Evolutionary conservation across 1,140 invertebrate genomes (phyloP).

Genomic region (Theocolax elegans): DNA sequence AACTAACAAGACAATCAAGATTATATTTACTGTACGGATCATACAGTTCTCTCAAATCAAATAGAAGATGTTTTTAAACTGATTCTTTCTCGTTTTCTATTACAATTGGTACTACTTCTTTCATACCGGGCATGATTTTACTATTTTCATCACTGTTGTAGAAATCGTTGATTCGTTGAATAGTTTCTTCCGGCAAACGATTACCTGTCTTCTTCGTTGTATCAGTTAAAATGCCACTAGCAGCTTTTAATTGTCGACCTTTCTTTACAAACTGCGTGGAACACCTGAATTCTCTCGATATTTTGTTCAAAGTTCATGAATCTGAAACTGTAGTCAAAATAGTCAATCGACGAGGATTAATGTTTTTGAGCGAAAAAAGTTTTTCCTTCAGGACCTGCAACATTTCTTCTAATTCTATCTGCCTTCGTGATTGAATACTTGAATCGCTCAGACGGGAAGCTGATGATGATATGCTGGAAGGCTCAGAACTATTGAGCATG

Average conservation of each 20-base stretch:
- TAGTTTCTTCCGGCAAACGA: not conserved
- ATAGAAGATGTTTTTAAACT: conserved; percentile 7
- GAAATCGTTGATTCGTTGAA: not conserved
- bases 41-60: too few relatives aligned
- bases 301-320: conserved; percentile 10
- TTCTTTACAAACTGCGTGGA: conserved; percentile 8
- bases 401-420: too few relatives aligned
- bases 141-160: conserved; percentile 14
- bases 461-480: too few relatives aligned
- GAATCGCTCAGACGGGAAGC: too few relatives aligned
- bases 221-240: conserved; percentile 10
- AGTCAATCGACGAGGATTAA: conserved; percentile 16
- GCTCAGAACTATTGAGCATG: too few relatives aligned
- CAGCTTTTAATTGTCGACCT: conserved; percentile 5
- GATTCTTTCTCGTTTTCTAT: not conserved
- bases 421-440: too few relatives aligned
- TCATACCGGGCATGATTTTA: conserved; percentile 15
- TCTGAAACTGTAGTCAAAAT: conserved; percentile 22
- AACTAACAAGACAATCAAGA: too few relatives aligned
- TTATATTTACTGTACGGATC: too few relatives aligned
- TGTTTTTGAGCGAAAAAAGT: too few relatives aligned
- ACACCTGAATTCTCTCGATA: conserved; percentile 9
- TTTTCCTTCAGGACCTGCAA: too few relatives aligned
- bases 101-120: not conserved
- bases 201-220: not conserved